Percentiles rank a stretch among this genome's conserved stretches.
These are phyloP conservation scores for Brassicogethes aeneus DNA, from an alignment of 2,888 invertebrate species.

Conservation along the genomic window DNA sequence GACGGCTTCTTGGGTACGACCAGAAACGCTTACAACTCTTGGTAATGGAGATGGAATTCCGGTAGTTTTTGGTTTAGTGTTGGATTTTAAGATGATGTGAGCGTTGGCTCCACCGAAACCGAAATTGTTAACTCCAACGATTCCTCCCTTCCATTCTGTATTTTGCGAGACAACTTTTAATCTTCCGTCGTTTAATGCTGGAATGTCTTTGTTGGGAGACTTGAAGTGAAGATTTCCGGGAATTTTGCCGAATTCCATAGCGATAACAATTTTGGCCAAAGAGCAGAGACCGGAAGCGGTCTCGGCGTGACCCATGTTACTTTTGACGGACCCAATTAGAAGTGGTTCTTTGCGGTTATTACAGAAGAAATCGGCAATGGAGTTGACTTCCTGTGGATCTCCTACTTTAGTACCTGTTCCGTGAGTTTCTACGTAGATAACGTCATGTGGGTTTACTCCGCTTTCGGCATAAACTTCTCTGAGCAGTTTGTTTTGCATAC, in stretches of 20 bases:
- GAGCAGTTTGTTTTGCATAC: constrained; percentile 72
- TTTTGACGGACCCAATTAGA: constrained; percentile 96
- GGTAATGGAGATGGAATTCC: constrained; percentile 52
- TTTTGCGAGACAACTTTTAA: constrained; percentile 80
- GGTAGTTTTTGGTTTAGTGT: constrained; percentile 57
- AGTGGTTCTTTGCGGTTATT: no score
- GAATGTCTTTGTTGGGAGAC: no score
- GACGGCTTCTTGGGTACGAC: no score
- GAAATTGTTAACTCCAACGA: no score
- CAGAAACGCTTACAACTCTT: constrained; percentile 68
- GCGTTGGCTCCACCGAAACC: no score
- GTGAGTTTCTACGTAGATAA: constrained; percentile 93
- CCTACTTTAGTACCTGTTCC: constrained; percentile 97
- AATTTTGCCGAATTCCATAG: constrained; percentile 65
- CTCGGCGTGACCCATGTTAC: constrained; percentile 98
- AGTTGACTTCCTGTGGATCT: constrained; percentile 98
- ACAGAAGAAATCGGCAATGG: no score
- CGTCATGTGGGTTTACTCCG: no score
- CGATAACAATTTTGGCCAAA: no score
- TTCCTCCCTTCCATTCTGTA: constrained; percentile 83
- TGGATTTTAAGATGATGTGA: constrained; percentile 71
- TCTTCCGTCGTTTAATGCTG: constrained; percentile 85
- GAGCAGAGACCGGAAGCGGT: constrained; percentile 87
- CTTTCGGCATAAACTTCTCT: constrained; percentile 80
- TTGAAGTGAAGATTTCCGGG: constrained; percentile 91